Evolutionary conservation across 2,888 invertebrate genomes (phyloP), one percentile per base, ranked within the genome.

Genomic region (Ochlodes sylvanus): DNA sequence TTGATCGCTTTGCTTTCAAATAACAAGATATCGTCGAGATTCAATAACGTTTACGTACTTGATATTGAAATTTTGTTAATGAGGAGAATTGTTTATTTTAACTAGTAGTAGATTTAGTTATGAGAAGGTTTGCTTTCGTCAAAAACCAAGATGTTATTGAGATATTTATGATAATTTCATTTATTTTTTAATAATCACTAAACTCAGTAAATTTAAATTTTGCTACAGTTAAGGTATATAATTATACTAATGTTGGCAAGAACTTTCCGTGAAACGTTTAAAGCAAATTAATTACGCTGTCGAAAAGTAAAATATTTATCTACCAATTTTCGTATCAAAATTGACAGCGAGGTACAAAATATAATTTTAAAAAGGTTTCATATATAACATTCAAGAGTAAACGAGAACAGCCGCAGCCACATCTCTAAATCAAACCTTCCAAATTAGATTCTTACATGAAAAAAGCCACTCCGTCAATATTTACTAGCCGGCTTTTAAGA

Each of bases 381-480:
- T 19, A 50, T 50, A 50, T 50, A 19, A 2, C 41, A 32, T 63
- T 63, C 41, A 54, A 58, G 27, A 52, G 71, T 74, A 54, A 69
- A 58, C 44, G 19, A 21, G 19, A 21, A n/a, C 50, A 10, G 12
- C 50, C 50, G 17, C 19, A n/a, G n/a, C n/a, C n/a, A 44, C 15
- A 50, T 50, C 19, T 17, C 17, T 21, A 44, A 27, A 44, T 27
- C 57, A 50, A 58, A 58, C 41, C 50, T 41, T n/a, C 42, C 14
- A 58, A 65, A 50, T 42, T 66, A 52, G 52, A 66, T 67, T 55
- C 44, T 60, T 44, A 55, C 61, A 67, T 67, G 61, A 67, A 67
- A 27, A 60, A 54, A 60, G 34, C 32, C 27, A 55, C 61, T 60
- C 54, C 19, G 41, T 54, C 50, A 67, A 67, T 67, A 67, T 67